Evolutionary conservation across 2,888 invertebrate genomes (phyloP), one percentile per base, ranked within the genome.

Genomic region (Oscheius sp.): DNA sequence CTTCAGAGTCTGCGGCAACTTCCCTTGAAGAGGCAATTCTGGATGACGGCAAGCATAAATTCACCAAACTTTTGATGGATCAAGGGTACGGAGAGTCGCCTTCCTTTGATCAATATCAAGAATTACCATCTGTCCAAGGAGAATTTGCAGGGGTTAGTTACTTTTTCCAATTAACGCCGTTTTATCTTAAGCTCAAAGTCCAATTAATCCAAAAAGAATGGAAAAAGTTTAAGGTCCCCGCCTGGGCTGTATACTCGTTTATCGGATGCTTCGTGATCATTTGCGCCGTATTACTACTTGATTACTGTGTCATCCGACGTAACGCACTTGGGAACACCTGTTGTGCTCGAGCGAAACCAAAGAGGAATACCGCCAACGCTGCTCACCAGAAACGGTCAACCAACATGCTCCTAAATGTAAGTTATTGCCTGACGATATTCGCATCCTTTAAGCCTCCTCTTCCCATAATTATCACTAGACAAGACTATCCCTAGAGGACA

Each of bases 241-340:
- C 75, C 27, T 84, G 84, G 84, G 84, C 84, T 1, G 80, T 84
- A 55, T 84, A 78, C 76, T 65, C 75, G 5, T 84, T 84, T 65
- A 76, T 73, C 20, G 74, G 72, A 27, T 83, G 83, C 65, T 76
- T 75, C 29, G 48, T 77, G 4, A 46, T 83, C 23, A 83, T 81
- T 25, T 74, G 79, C 23, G 71, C 82, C 4, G 82, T 84, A 15
- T 72, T 84, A 2, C 74, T 84, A 15, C 77, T 84, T 46, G 84
- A 84, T 57, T 84, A 82, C 66, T 79, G 82, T 70, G 80, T 84
- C 23, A 84, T 84, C 29, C 74, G 84, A 37, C 50, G 84, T 23
- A 84, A 84, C 65, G 84, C 84, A 15, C 74, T 84, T 45, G 84
- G 77, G 27, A 77, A 77, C 68, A 77, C 75, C 3, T 77, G 77